Evolutionary conservation across 64 coral and sea anemone genomes (phyloP).

Genomic region (Stichodactyla helianthus): DNA sequence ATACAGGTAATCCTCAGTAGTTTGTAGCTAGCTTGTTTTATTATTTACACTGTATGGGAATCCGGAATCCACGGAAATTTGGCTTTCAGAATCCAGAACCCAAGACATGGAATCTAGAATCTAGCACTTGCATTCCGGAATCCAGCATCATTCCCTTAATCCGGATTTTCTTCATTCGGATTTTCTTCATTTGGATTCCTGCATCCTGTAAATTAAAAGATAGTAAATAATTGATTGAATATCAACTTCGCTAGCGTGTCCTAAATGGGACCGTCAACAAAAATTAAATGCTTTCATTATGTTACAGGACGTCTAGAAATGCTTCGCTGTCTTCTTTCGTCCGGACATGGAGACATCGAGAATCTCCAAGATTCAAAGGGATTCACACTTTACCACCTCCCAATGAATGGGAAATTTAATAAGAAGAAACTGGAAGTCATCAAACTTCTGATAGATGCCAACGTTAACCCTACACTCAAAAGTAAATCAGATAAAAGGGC

Average conservation of each 20-base stretch:
- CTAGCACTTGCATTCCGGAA: too few species aligned
- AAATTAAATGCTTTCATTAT: neutral
- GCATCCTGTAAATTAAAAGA: too few species aligned
- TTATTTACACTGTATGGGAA: neutral
- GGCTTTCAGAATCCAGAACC: too few species aligned
- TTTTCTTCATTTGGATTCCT: too few species aligned
- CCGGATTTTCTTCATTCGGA: too few species aligned
- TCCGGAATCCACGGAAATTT: neutral
- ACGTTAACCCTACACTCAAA: conserved; percentile 49
- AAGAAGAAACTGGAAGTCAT: conserved; percentile 40
- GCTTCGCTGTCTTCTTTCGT: neutral
- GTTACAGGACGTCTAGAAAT: neutral
- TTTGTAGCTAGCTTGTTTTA: neutral
- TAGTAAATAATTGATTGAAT: too few species aligned
- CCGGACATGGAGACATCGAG: neutral
- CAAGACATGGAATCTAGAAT: too few species aligned
- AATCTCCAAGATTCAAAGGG: conserved; percentile 33
- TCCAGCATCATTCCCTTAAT: too few species aligned
- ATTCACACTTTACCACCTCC: conserved; percentile 45
- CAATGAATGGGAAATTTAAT: conserved; percentile 33
- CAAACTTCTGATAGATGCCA: conserved; percentile 33
- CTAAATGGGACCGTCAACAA: too few species aligned
- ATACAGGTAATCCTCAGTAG: neutral
- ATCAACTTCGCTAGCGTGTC: too few species aligned
- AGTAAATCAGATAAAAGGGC: conserved; percentile 35